Conservation (phyloP, 2,888 invertebrate genomes). For the Merodon equestris region DNA sequence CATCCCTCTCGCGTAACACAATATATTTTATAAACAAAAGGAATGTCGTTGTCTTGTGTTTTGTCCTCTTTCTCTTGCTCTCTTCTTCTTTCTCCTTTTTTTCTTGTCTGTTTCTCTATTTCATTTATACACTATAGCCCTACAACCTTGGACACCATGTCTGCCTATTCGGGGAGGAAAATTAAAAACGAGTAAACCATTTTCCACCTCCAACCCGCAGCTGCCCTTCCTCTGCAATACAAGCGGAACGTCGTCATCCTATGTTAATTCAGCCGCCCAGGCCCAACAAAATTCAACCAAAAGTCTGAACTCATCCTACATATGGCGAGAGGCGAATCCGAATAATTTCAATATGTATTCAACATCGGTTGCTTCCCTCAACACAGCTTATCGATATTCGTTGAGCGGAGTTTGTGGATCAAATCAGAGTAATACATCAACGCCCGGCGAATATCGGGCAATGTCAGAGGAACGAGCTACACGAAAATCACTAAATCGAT, state of each 20-base stretch:
- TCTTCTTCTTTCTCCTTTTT: slow-evolving; percentile 75
- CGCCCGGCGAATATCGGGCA: slow-evolving; percentile 75
- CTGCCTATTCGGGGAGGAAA: slow-evolving; percentile 79
- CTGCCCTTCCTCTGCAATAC: slow-evolving; percentile 76
- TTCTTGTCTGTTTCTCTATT: slow-evolving; percentile 70
- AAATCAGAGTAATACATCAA: slow-evolving; percentile 69
- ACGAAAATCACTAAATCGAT: slow-evolving; percentile 75
- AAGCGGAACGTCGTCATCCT: slow-evolving; percentile 65
- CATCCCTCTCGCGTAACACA: slow-evolving; percentile 60
- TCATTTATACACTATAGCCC: slow-evolving; percentile 72
- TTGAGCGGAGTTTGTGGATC: slow-evolving; percentile 70
- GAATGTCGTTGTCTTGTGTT: slow-evolving; percentile 70
- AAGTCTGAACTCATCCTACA: slow-evolving; percentile 78
- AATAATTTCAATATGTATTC: slow-evolving; percentile 79
- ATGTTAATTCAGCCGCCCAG: slow-evolving; percentile 68
- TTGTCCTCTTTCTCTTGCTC: slow-evolving; percentile 74
- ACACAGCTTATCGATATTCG: slow-evolving; percentile 76
- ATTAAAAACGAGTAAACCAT: slow-evolving; percentile 79
- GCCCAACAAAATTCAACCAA: slow-evolving; percentile 75
- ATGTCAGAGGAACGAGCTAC: slow-evolving; percentile 77
- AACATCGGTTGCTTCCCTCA: slow-evolving; percentile 77
- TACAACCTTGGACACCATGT: slow-evolving; percentile 79
- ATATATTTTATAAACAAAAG: slow-evolving; percentile 31
- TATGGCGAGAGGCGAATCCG: slow-evolving; percentile 79
- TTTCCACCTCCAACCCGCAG: slow-evolving; percentile 79